Base-by-base conservation (phyloP, 2,113 vertebrate species). In the Psittacara wagleri region DNA sequence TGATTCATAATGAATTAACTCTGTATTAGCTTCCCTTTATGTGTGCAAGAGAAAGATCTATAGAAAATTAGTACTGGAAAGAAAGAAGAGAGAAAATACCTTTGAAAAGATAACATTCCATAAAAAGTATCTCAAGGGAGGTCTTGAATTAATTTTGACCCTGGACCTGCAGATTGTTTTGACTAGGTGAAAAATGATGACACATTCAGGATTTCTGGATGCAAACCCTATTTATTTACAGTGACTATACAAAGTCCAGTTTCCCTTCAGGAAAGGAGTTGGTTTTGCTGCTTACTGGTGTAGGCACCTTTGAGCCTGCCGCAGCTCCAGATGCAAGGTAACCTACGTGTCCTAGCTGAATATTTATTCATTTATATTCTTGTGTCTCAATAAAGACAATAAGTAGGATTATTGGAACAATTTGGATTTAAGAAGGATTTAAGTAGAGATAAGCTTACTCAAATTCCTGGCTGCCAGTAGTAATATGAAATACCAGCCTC, bases 381-480 rank as follows among this genome's bases (percentile, higher is more conserved):
- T 68, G 7, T 88, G 23, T 54, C 52, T 74, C 48, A 28, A 88
- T 52, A 92, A 57, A 93, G 55, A 91, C 80, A 88, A 64, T 44
- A 74, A 92, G 84, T 39, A 69, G 12, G 3, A 73, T 81, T 76
- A 81, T 52, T 94, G 17, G 73, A 90, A 92, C 85, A 46, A 49
- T 61, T 55, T 92, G 70, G 39, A 61, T 66, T 64, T 89, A 73
- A n/a, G n/a, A 85, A 80, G 7, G 37, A 62, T 64, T 74, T 87
- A 94, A 89, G 86, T 12, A 82, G 86, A 92, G 43, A 93, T 28
- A 86, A 96, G 97, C 98, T 98, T 96, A 99, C 99, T 99, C 99
- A 95, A 99, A 99, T 98, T 99, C 99, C 94, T 98, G 98, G 97
- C 99, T 99, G 74, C 99, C 99, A 20, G 99, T 99, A 35, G 98